Evolutionary conservation across 2,113 vertebrate genomes (phyloP), one percentile per base, ranked within the genome.

Genomic region (Seriola aureovittata): DNA sequence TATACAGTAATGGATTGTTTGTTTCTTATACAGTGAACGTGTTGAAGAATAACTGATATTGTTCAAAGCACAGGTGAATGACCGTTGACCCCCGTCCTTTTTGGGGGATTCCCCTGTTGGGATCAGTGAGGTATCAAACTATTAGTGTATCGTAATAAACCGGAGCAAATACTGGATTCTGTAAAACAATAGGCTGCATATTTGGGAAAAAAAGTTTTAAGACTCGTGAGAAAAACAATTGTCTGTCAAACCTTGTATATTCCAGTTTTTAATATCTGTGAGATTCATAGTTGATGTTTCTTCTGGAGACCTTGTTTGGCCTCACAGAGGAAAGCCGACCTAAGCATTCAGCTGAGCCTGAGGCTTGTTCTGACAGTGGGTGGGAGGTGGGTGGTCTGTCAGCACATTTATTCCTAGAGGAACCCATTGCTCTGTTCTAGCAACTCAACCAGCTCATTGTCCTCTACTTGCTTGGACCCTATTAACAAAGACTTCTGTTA

Each of bases 311-410:
- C 89, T 82, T 81, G 81, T 88, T 85, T 85, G 86, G 75, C 80
- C 89, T 66, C n/a, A 11, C 25, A 32, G 85, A 81, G 73, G 59
- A 90, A 65, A 82, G 85, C 80, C 70, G 58, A 80, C 32, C 84
- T 85, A 72, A 90, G 89, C 78, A 59, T 84, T 87, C 78, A 75
- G 82, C 88, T 23, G 36, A 78, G 89, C 80, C 89, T 48, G 29
- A 82, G 85, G 88, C 90, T 88, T 89, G 86, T 89, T 89, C 84
- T 87, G 85, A 83, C 70, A 54, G 90, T 88, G 82, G 84, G 87
- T 84, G 82, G 90, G 87, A 82, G 89, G 91, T 92, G 89, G 93
- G 91, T 91, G 88, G 91, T 88, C 90, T 25, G 80, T 92, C 89
- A 91, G 91, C 88, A 86, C 87, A 90, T 92, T 88, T 86, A 85